A percentile compares a stretch with the other conserved stretches of the same genome.
phyloP scores from a whole-genome alignment of 2,113 vertebrate genomes.

The Thymallus thymallus region DNA sequence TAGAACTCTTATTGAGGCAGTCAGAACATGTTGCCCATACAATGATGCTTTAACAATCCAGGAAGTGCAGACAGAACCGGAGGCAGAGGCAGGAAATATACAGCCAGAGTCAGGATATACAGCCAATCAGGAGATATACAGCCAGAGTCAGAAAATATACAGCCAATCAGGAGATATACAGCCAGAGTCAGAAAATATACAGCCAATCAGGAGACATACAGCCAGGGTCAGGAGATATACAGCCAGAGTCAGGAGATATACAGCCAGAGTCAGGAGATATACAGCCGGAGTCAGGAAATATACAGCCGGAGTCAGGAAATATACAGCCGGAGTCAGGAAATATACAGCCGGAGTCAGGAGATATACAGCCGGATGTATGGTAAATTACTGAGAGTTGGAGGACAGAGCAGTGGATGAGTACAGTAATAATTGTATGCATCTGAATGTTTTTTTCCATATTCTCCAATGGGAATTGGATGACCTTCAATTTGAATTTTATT shows the following conservation, averaged over 20 bases:
- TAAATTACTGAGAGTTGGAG: neutral
- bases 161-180: no score
- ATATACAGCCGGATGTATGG: neutral
- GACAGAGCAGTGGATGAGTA: neutral
- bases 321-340: no score
- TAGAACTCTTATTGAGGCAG: neutral
- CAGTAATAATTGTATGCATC: no score
- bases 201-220: no score
- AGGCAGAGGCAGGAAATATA: no score
- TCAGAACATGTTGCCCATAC: slow-evolving; percentile 7
- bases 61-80: neutral
- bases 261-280: neutral
- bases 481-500: neutral
- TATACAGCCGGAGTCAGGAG: no score
- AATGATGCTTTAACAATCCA: neutral
- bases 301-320: no score
- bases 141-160: no score
- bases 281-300: neutral
- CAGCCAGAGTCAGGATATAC: neutral
- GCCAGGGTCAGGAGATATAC: no score
- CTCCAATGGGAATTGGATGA: neutral
- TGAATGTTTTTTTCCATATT: neutral
- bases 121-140: neutral
- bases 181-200: no score
- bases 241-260: no score